Conservation (phyloP, 2,797 vertebrate species). For the Ciconia nigra region DNA sequence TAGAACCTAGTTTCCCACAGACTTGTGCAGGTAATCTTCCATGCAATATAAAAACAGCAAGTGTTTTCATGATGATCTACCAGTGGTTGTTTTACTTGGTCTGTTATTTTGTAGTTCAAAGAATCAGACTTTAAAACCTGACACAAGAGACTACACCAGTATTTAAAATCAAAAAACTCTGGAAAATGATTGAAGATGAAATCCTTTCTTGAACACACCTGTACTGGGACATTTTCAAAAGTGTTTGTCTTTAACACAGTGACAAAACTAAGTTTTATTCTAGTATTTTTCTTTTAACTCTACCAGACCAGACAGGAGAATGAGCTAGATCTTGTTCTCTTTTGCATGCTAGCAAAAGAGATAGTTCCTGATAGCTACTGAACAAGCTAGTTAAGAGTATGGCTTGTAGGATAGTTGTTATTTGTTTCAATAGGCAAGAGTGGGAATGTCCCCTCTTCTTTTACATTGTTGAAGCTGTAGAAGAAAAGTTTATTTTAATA, state of each 20-base stretch:
- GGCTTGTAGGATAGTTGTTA: background rate
- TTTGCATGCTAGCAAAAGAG: background rate
- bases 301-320: background rate
- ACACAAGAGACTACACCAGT: background rate
- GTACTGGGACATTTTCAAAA: background rate
- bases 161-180: background rate
- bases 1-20: background rate
- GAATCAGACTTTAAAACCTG: background rate
- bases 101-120: background rate
- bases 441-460: background rate
- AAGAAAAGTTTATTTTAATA: background rate
- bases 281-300: background rate
- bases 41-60: background rate
- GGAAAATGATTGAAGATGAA: background rate
- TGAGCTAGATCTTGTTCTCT: background rate
- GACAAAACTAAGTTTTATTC: background rate
- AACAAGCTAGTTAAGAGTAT: background rate
- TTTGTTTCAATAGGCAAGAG: background rate
- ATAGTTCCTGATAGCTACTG: background rate
- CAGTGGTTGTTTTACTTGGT: background rate
- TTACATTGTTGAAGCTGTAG: fast-evolving
- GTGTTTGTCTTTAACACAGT: background rate
- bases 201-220: background rate
- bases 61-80: background rate
- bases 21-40: background rate